These are phyloP conservation scores for Drosophila oshimai DNA, from an alignment of 1,140 invertebrate genomes.

Conservation along the genomic window DNA sequence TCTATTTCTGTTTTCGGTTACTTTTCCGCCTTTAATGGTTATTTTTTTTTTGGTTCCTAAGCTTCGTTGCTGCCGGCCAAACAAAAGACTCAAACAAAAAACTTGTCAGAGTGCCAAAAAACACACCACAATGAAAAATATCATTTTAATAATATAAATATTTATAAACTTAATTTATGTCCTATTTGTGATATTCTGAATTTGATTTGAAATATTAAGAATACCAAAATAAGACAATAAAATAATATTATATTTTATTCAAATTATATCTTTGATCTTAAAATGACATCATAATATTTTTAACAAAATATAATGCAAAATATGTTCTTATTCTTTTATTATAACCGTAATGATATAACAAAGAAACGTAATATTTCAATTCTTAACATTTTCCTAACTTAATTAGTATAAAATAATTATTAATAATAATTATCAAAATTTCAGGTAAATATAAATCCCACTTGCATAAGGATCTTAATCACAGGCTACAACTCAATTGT, in stretches of 20 bases:
- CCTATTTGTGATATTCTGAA: background rate
- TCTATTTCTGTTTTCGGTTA: conserved; percentile 27
- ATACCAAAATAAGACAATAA: no score
- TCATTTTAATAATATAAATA: background rate
- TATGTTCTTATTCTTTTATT: no score
- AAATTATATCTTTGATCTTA: no score
- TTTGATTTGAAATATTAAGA: background rate
- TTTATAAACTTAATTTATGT: background rate
- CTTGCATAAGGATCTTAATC: conserved; percentile 29
- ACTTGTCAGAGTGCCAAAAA: conserved; percentile 28
- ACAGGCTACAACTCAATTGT: conserved; percentile 57
- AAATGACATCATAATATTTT: no score
- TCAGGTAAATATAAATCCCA: conserved; percentile 4
- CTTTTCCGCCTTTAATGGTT: conserved; percentile 52
- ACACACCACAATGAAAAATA: background rate
- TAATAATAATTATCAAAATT: background rate
- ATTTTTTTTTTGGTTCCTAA: no score
- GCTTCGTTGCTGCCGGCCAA: conserved; percentile 25
- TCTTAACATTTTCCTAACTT: no score
- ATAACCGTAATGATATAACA: no score
- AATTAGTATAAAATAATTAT: background rate
- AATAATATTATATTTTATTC: no score
- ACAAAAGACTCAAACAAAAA: conserved; percentile 46
- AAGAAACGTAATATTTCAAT: no score
- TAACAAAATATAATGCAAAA: no score